Conservation (phyloP, 2,888 invertebrate genomes). For the Drosophila borealis region DNA sequence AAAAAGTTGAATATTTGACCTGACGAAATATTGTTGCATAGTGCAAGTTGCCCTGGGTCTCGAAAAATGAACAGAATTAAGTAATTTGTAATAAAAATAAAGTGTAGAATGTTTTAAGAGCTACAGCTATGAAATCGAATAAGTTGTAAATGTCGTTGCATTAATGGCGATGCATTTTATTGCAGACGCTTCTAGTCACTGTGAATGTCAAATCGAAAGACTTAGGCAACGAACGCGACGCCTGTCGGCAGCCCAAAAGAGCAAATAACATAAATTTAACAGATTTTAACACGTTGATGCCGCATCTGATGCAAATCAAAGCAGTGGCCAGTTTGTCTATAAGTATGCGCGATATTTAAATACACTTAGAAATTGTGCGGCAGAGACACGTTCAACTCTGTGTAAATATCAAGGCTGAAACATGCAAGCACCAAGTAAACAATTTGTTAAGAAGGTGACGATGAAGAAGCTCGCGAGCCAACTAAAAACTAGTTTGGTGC, state of each 20-base stretch:
- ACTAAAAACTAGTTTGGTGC: constrained; percentile 51
- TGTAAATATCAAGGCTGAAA: constrained; percentile 75
- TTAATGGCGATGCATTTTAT: constrained; percentile 43
- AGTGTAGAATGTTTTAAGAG: constrained; percentile 15
- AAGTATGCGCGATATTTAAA: constrained; percentile 43
- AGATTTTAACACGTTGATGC: constrained; percentile 51
- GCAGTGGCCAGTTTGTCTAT: constrained; percentile 41
- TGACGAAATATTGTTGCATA: too few species aligned
- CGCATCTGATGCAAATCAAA: constrained; percentile 65
- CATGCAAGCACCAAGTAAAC: constrained; percentile 38
- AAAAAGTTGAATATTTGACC: too few species aligned
- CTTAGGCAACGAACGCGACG: constrained; percentile 52
- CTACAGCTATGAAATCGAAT: constrained; percentile 45
- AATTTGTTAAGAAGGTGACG: constrained; percentile 72
- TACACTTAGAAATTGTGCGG: constrained; percentile 49
- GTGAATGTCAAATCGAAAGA: constrained; percentile 63
- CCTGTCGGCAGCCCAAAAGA: constrained; percentile 33
- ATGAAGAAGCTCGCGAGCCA: constrained; percentile 54
- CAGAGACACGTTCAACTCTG: constrained; percentile 55
- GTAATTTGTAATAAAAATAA: constrained; percentile 23
- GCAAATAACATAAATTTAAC: constrained; percentile 66
- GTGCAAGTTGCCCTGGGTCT: not conserved
- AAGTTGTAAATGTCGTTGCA: constrained; percentile 65
- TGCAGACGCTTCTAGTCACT: constrained; percentile 16
- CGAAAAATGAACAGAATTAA: constrained; percentile 24